Conservation (phyloP, 1,140 invertebrate genomes). For the Aphaenogaster ashmeadi region DNA sequence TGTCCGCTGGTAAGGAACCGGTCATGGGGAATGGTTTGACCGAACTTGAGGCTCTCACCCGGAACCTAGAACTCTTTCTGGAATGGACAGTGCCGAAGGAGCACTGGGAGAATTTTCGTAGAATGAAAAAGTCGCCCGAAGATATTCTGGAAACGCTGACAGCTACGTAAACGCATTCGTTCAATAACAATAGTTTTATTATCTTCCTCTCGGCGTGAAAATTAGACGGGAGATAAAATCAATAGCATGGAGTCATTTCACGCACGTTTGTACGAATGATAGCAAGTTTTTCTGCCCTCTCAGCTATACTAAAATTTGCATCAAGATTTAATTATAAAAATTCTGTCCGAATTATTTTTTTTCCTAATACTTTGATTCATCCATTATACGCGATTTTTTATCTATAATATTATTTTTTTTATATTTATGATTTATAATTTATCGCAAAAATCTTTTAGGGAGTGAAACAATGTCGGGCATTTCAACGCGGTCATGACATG, state of each 20-base stretch:
- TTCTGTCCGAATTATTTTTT: neutral
- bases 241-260: neutral
- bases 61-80: slow-evolving; percentile 92
- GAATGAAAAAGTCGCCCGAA: slow-evolving; percentile 91
- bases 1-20: slow-evolving; percentile 91
- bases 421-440: neutral
- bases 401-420: neutral
- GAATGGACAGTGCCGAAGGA: slow-evolving; percentile 93
- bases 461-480: neutral
- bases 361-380: slow-evolving; percentile 1
- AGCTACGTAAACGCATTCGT: slow-evolving; percentile 74
- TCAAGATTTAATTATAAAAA: neutral
- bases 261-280: neutral
- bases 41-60: slow-evolving; percentile 89
- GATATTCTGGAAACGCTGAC: slow-evolving; percentile 93
- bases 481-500: neutral
- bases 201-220: slow-evolving; percentile 36
- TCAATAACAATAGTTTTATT: slow-evolving; percentile 4
- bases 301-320: neutral
- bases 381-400: neutral
- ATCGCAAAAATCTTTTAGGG: neutral
- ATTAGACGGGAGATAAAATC: slow-evolving; percentile 40
- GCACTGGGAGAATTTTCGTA: slow-evolving; percentile 92
- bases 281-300: neutral
- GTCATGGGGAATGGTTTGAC: slow-evolving; percentile 87